phyloP scores from a whole-genome alignment of 2,888 invertebrate genomes.

The Pyrocoelia pectoralis region DNA sequence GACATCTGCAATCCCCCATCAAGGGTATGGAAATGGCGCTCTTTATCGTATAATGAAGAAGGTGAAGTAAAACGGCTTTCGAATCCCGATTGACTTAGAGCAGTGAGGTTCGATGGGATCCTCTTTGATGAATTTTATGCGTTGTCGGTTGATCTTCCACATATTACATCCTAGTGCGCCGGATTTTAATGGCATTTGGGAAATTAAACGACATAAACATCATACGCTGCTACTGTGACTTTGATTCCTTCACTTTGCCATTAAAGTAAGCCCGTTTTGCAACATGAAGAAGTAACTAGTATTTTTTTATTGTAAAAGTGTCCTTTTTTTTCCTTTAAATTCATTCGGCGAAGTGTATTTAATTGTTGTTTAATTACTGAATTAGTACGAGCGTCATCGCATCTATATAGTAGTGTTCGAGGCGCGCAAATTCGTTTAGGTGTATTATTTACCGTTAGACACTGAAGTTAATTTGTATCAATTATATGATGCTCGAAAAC shows the following conservation, averaged over 20 bases:
- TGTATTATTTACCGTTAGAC: conserved; percentile 54
- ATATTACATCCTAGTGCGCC: conserved; percentile 54
- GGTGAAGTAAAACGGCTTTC: conserved; percentile 47
- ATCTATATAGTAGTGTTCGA: conserved; percentile 49
- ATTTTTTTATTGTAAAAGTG: conserved; percentile 43
- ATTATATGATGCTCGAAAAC: conserved; percentile 47
- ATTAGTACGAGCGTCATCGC: conserved; percentile 49
- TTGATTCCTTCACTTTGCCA: conserved; percentile 36
- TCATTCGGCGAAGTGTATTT: conserved; percentile 53
- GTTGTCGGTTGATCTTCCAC: conserved; percentile 53
- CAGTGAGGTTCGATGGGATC: conserved; percentile 42
- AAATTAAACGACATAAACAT: conserved; percentile 60
- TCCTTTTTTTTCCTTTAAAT: conserved; percentile 50
- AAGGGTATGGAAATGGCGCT: conserved; percentile 52
- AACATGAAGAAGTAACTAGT: conserved; percentile 25
- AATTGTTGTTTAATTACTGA: conserved; percentile 52
- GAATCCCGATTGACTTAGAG: conserved; percentile 46
- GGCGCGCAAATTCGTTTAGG: conserved; percentile 54
- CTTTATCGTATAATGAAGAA: conserved; percentile 56
- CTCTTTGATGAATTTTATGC: conserved; percentile 59
- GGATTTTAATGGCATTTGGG: conserved; percentile 59
- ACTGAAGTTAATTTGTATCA: conserved; percentile 58
- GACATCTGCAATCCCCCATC: conserved; percentile 56
- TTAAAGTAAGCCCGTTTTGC: conserved; percentile 2
- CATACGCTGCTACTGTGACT: conserved; percentile 54